Evolutionary conservation across 1,140 invertebrate genomes (phyloP), one percentile per base, ranked within the genome.

Genomic region (Pseudomyrmex sp.): DNA sequence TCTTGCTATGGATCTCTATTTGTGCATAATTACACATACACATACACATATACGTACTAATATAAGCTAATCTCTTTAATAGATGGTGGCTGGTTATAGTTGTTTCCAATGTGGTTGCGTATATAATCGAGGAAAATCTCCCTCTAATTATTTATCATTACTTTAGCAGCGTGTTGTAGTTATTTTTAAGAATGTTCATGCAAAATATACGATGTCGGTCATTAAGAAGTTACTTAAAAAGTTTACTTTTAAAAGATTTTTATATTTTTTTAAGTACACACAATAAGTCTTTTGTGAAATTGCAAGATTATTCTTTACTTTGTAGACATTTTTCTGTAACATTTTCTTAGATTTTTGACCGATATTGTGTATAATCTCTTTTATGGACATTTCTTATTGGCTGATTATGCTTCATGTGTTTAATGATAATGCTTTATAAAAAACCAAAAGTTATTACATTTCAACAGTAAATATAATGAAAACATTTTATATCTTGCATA

Each of bases 71-170:
- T 52, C 50, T 58, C 13, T 58, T n/a, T 59, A 66, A 72, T 92
- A 86, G 85, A 91, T 91, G 91, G 92, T 92, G 92, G 87, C 88
- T 92, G 92, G 89, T 91, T 89, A 90, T 86, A 69, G 48, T 69
- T 85, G 83, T 87, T 82, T 89, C 48, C 86, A 80, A 65, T 90
- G 68, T 89, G 59, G 86, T 80, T 90, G 89, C 88, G 91, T 82
- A 89, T 79, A 52, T 54, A n/a, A 5, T 73, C 10, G 50, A 72
- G 62, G 84, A 80, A 82, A 69, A 83, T 87, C 46, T 85, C 73
- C 82, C 74, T 87, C 74, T 87, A 69, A 83, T 88, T 63, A 76
- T 87, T 80, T 68, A 76, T 87, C 76, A 89, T 89, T 85, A 76
- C 86, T 88, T 87, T 88, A 87, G 86, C 80, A 80, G 83, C 68